Conservation (phyloP, 1,140 invertebrate genomes). For the Chlorops oryzae region DNA sequence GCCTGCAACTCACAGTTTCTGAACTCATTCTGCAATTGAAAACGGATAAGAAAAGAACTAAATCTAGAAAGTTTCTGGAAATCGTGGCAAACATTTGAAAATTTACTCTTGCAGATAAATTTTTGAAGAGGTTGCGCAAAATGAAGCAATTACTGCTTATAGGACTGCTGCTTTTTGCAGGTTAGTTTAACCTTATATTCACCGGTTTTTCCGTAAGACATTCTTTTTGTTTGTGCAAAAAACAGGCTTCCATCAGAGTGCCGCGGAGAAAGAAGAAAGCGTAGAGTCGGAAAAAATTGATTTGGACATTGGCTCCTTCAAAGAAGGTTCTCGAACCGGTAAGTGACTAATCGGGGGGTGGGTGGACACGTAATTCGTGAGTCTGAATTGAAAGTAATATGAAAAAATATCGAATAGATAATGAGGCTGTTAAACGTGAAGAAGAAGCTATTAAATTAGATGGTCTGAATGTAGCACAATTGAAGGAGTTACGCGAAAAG, state of each 20-base stretch:
- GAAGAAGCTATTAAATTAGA: conserved; percentile 97
- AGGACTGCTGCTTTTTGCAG: conserved; percentile 51
- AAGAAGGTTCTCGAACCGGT: conserved; percentile 81
- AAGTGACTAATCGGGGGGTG: conserved; percentile 17
- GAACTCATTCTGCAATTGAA: conserved; percentile 5
- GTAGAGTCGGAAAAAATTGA: conserved; percentile 58
- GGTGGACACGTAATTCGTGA: not conserved
- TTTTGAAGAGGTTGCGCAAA: conserved; percentile 19
- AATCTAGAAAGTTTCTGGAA: not conserved
- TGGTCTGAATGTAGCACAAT: conserved; percentile 87
- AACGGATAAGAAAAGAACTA: not conserved
- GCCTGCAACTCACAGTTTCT: conserved; percentile 1
- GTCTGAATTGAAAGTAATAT: not conserved
- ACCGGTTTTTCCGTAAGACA: conserved; percentile 18
- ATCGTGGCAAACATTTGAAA: not conserved
- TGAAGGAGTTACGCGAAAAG: conserved; percentile 85
- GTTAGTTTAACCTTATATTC: conserved; percentile 39
- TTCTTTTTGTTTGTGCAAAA: conserved; percentile 23
- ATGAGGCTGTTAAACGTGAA: conserved; percentile 75
- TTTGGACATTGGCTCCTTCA: conserved; percentile 67
- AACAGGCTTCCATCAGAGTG: conserved; percentile 42
- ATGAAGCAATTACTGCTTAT: conserved; percentile 55
- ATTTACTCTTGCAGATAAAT: not conserved
- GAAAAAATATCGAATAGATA: conserved; percentile 50
- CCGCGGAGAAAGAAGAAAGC: conserved; percentile 47